phyloP scores from a whole-genome alignment of 2,113 vertebrate species.

The Barbus barbus region DNA sequence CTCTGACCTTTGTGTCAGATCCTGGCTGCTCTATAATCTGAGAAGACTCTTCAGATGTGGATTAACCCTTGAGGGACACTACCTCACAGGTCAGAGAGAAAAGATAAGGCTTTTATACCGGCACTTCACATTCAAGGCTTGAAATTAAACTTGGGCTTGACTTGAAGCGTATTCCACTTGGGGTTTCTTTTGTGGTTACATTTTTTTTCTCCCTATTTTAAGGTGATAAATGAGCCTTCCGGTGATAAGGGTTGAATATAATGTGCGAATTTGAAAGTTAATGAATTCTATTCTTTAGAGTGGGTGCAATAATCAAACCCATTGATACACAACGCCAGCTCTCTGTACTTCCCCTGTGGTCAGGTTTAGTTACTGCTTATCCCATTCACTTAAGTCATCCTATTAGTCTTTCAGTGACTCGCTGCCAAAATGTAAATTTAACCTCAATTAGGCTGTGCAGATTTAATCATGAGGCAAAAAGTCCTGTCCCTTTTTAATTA shows the following conservation, averaged over 20 bases:
- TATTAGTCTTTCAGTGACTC: slow-evolving; percentile 60
- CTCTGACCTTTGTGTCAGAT: slow-evolving; percentile 31
- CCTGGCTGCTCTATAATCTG: slow-evolving; percentile 63
- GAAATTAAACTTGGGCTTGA: slow-evolving; percentile 37
- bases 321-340: not conserved
- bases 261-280: slow-evolving; percentile 22
- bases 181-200: not conserved
- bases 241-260: not conserved
- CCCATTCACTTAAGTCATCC: slow-evolving; percentile 33
- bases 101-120: slow-evolving; percentile 36
- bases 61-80: slow-evolving; percentile 61
- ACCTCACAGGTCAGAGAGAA: slow-evolving; percentile 46
- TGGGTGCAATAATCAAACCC: slow-evolving; percentile 13
- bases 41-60: slow-evolving; percentile 62
- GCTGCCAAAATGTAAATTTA: slow-evolving; percentile 72
- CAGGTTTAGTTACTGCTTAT: slow-evolving; percentile 42
- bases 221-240: slow-evolving; percentile 10
- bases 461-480: slow-evolving; percentile 72
- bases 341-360: slow-evolving; percentile 3
- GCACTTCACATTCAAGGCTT: slow-evolving; percentile 31
- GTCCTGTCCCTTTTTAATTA: slow-evolving; percentile 65
- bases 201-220: not conserved
- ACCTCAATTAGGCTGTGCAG: slow-evolving; percentile 66
- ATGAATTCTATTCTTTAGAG: slow-evolving; percentile 29
- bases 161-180: not conserved